phyloP scores from a whole-genome alignment of 2,797 vertebrate genomes.

The Liasis olivaceus region DNA sequence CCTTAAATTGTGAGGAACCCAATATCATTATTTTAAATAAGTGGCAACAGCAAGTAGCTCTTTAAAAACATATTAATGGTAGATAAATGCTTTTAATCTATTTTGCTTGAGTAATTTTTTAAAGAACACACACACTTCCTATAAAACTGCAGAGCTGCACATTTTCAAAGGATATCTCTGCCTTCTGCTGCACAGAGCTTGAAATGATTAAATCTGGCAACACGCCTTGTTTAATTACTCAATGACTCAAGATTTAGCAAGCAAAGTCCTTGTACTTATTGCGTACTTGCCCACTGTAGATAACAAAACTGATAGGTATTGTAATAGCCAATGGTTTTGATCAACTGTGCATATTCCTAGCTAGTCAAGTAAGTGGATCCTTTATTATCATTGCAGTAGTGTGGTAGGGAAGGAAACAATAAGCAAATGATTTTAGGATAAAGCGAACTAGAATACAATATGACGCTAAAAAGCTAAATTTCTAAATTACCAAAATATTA shows the following conservation, averaged over 20 bases:
- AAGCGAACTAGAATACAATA: neutral
- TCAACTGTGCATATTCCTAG: constrained; percentile 11
- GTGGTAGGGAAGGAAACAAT: neutral
- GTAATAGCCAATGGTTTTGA: constrained; percentile 36
- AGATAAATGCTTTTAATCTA: neutral
- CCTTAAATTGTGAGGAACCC: neutral
- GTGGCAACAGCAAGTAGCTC: neutral
- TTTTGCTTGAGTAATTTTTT: neutral
- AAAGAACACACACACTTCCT: constrained; percentile 8
- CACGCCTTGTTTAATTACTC: constrained; percentile 58
- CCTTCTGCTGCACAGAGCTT: constrained; percentile 21
- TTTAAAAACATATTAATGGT: neutral
- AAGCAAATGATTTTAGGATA: neutral
- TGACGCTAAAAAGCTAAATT: neutral
- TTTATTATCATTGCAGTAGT: neutral
- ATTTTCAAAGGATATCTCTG: constrained; percentile 39
- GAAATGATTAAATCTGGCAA: constrained; percentile 33
- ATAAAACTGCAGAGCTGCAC: constrained; percentile 40
- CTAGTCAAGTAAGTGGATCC: neutral
- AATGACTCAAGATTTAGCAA: constrained; percentile 60
- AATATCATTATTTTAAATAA: neutral
- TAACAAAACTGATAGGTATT: constrained; percentile 32
- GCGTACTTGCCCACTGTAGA: neutral
- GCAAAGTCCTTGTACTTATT: constrained; percentile 48
- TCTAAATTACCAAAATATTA: neutral